Base-by-base conservation (phyloP, 2,797 vertebrate genomes). In the Bovichtus diacanthus region DNA sequence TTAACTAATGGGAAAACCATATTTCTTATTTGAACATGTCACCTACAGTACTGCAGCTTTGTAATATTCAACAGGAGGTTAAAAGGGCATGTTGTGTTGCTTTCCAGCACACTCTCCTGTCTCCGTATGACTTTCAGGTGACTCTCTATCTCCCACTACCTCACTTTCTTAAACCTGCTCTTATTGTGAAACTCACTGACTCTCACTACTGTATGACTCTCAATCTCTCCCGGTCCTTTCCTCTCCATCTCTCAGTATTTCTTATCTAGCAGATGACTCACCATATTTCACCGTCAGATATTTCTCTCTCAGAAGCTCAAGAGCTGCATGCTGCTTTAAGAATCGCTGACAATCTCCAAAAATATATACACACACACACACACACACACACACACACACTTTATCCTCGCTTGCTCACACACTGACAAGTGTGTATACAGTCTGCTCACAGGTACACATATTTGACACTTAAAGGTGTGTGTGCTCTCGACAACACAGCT, bases 191-290 rank as follows among this genome's bases (percentile, higher is more conserved):
- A 76, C 78, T 73, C 74, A 23, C 53, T 41, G 50, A 54, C 61
- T 70, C 31, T 47, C 29, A 29, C 78, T 49, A 51, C 63, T 23
- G 39, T 74, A 71, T 9, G 53, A 36, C 59, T 70, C 77, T 61
- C 53, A 56, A 31, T 64, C 21, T 8, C 25, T 41, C 54, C 39
- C 21, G 0, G 27, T 19, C 27, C 43, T 54, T 16, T 58, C 47
- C 50, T 78, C 53, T 53, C 51, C 59, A 38, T 69, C 74, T 70
- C 75, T 49, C 65, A 53, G 68, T 66, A 49, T 83, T 88, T 72
- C 87, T 84, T 88, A 92, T 91, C 90, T 87, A 51, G 55, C 63
- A 74, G 72, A 82, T 88, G 90, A 88, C 87, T 90, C 87, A 67
- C 82, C 89, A 81, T 78, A 82, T 91, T 91, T 91, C 80, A 76